These are phyloP conservation scores for Arctopsyche grandis DNA, from an alignment of 1,140 invertebrate species.

Conservation along the genomic window DNA sequence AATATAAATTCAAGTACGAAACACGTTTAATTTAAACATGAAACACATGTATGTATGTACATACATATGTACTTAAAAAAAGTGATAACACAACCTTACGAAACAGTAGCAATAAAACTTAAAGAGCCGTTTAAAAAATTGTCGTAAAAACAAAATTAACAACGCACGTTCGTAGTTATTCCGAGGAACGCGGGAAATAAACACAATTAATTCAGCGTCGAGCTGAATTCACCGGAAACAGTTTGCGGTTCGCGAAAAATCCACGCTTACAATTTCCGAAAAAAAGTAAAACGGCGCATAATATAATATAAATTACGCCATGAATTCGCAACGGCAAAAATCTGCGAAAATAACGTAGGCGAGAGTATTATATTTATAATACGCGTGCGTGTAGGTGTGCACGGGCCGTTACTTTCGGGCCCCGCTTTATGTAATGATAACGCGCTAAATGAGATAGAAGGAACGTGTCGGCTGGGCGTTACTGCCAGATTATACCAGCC, in stretches of 20 bases:
- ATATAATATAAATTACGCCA: too few species aligned
- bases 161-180: background rate
- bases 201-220: background rate
- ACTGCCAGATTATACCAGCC: conserved; percentile 24
- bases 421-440: conserved; percentile 16
- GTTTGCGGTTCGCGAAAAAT: background rate
- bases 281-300: too few species aligned
- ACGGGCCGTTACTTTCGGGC: background rate
- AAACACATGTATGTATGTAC: too few species aligned
- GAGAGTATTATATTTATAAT: too few species aligned
- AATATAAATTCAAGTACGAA: too few species aligned
- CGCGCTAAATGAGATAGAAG: conserved; percentile 36
- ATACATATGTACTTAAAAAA: too few species aligned
- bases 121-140: background rate
- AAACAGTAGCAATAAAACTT: too few species aligned
- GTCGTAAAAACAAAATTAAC: conserved; percentile 24
- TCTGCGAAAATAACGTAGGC: background rate
- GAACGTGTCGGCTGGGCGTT: conserved; percentile 27
- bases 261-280: too few species aligned
- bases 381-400: background rate
- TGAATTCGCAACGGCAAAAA: background rate
- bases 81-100: too few species aligned
- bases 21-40: too few species aligned
- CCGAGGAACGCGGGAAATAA: conserved; percentile 17
- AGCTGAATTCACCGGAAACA: background rate